Conservation (phyloP, 2,797 vertebrate species). For the Pseudochromis fuscus region DNA sequence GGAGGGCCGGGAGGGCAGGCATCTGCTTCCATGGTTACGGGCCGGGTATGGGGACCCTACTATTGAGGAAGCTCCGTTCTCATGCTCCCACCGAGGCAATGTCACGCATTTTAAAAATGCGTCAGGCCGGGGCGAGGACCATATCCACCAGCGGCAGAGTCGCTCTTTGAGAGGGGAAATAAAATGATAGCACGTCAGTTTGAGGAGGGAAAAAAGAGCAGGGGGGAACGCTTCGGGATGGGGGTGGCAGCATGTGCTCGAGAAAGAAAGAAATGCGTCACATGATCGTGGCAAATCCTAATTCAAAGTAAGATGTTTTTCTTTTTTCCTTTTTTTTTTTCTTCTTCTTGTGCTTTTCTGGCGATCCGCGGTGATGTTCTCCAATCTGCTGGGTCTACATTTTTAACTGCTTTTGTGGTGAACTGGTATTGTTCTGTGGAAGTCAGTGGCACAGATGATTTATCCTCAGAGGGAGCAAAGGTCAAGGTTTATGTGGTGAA, state of each 20-base stretch:
- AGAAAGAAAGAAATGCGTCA: slow-evolving; percentile 86
- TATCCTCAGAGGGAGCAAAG: slow-evolving; percentile 85
- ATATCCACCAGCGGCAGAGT: slow-evolving; percentile 85
- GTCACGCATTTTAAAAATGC: slow-evolving; percentile 94
- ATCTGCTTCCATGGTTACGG: slow-evolving; percentile 99
- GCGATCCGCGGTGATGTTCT: slow-evolving; percentile 27
- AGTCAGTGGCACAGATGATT: slow-evolving; percentile 71
- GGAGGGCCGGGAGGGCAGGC: slow-evolving; percentile 94
- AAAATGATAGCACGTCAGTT: slow-evolving; percentile 91
- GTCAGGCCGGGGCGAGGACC: slow-evolving; percentile 89
- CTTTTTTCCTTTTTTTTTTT: slow-evolving; percentile 1
- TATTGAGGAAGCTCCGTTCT: slow-evolving; percentile 96
- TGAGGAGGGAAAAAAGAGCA: slow-evolving; percentile 73
- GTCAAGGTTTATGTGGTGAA: slow-evolving; percentile 87
- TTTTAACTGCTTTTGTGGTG: slow-evolving; percentile 50
- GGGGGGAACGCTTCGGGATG: slow-evolving; percentile 56
- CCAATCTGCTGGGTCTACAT: slow-evolving; percentile 11
- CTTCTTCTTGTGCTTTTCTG: no score
- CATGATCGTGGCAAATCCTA: slow-evolving; percentile 90
- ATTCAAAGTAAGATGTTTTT: slow-evolving; percentile 80
- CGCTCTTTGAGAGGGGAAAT: slow-evolving; percentile 92
- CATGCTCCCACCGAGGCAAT: slow-evolving; percentile 96
- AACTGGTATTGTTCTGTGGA: slow-evolving; percentile 55
- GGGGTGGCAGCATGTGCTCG: slow-evolving; percentile 70
- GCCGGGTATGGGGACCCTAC: slow-evolving; percentile 96